These are phyloP conservation scores for Callithrix jacchus DNA, from an alignment of 2,113 vertebrate species.

Conservation along the genomic window DNA sequence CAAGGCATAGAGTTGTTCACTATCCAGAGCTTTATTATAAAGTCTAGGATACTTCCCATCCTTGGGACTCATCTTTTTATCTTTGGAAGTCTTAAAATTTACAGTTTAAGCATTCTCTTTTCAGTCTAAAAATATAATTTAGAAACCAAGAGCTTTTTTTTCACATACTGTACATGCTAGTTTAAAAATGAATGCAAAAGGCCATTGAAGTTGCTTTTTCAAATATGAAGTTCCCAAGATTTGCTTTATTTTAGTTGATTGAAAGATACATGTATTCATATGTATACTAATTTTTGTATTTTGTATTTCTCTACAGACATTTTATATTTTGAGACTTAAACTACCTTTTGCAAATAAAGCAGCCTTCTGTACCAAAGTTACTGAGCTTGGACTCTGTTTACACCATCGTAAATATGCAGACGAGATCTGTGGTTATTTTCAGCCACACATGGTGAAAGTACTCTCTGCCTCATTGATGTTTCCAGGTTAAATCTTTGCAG, in stretches of 20 bases:
- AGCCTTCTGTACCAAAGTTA: background rate
- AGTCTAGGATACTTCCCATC: rapidly evolving
- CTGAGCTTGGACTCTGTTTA: constrained; percentile 1
- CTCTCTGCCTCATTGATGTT: background rate
- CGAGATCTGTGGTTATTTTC: constrained; percentile 11
- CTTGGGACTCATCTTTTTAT: background rate
- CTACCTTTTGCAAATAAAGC: background rate
- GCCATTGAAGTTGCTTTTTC: constrained; percentile 16
- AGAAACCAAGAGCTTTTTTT: background rate
- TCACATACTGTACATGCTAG: background rate
- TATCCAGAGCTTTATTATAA: background rate
- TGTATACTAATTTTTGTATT: background rate
- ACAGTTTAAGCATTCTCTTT: background rate
- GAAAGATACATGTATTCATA: background rate
- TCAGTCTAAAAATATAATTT: constrained; percentile 22
- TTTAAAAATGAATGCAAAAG: constrained; percentile 16
- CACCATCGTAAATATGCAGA: constrained; percentile 36
- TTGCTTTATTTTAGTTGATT: constrained; percentile 12
- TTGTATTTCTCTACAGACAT: background rate
- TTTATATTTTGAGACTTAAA: background rate
- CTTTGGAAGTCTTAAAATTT: constrained; percentile 45
- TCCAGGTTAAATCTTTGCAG: background rate
- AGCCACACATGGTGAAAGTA: constrained; percentile 41
- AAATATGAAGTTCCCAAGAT: background rate
- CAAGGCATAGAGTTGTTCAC: background rate